Evolutionary conservation across 2,888 invertebrate species (phyloP).

Genomic region (Brachyptera putata): DNA sequence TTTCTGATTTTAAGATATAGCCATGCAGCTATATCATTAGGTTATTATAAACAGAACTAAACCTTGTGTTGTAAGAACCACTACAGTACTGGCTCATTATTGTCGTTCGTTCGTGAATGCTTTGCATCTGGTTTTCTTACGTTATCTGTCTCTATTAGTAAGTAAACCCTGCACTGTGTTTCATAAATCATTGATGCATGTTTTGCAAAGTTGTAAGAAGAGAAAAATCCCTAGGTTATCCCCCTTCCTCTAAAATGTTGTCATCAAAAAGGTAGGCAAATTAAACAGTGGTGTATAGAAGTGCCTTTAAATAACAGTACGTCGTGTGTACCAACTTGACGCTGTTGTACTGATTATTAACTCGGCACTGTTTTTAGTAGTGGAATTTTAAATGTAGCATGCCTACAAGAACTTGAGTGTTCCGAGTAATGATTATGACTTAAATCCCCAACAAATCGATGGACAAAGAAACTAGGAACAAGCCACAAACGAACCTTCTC

Average conservation of each 20-base stretch:
- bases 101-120: conserved; percentile 18
- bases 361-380: background rate
- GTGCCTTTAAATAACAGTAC: conserved; percentile 7
- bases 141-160: conserved; percentile 24
- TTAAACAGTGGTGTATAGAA: conserved; percentile 4
- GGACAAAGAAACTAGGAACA: background rate
- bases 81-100: conserved; percentile 11
- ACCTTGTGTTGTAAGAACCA: background rate
- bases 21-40: background rate
- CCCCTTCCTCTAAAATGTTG: conserved; percentile 32
- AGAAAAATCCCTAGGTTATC: conserved; percentile 31
- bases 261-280: conserved; percentile 28
- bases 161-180: conserved; percentile 29
- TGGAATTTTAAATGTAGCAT: background rate
- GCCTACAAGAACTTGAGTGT: too few species aligned
- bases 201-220: conserved; percentile 27
- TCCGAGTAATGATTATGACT: background rate
- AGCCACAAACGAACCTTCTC: background rate
- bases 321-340: background rate
- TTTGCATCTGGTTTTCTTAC: conserved; percentile 24
- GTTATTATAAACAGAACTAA: background rate
- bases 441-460: background rate
- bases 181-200: conserved; percentile 20
- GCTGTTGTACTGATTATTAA: background rate
- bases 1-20: background rate